phyloP scores from a whole-genome alignment of 2,888 invertebrate genomes.

The Drosophila histrio region DNA sequence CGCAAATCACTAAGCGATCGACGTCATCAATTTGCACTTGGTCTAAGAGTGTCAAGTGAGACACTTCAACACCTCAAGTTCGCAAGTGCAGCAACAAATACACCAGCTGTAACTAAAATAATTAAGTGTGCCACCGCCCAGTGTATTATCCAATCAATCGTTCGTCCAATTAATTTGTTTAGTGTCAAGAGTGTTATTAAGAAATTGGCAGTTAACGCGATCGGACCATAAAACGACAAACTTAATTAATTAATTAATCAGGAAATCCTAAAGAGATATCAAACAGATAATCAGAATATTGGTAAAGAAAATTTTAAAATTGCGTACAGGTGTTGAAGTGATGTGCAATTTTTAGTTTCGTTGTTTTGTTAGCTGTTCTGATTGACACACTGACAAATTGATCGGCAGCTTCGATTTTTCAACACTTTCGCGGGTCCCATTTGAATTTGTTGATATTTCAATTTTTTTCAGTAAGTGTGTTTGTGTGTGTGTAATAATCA shows the following conservation, averaged over 20 bases:
- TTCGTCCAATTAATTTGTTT: slow-evolving; percentile 55
- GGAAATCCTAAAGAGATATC: slow-evolving; percentile 19
- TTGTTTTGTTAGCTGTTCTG: slow-evolving; percentile 12
- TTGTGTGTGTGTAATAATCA: slow-evolving; percentile 53
- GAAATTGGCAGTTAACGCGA: slow-evolving; percentile 60
- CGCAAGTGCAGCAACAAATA: slow-evolving; percentile 45
- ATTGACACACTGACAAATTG: slow-evolving; percentile 60
- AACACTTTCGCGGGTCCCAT: slow-evolving; percentile 31
- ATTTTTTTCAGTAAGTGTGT: slow-evolving; percentile 43
- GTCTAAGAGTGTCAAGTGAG: slow-evolving; percentile 79
- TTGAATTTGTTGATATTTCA: not conserved
- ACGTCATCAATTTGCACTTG: slow-evolving; percentile 66
- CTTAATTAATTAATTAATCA: slow-evolving; percentile 26
- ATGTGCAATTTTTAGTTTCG: slow-evolving; percentile 38
- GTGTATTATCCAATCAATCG: slow-evolving; percentile 56
- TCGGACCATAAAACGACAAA: slow-evolving; percentile 58
- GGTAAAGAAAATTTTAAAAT: slow-evolving; percentile 27
- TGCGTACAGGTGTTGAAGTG: slow-evolving; percentile 53
- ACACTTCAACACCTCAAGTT: slow-evolving; percentile 73
- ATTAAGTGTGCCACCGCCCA: slow-evolving; percentile 44
- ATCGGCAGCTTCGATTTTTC: slow-evolving; percentile 43
- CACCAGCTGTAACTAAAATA: slow-evolving; percentile 58
- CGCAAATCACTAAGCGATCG: slow-evolving; percentile 25
- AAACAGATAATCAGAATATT: slow-evolving; percentile 6
- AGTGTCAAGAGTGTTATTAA: slow-evolving; percentile 24